A percentile compares a stretch with the other conserved stretches of the same genome.
These are phyloP conservation scores for Notoglanidium macrostoma DNA, from an alignment of 2,797 vertebrate genomes.

Conservation along the genomic window DNA sequence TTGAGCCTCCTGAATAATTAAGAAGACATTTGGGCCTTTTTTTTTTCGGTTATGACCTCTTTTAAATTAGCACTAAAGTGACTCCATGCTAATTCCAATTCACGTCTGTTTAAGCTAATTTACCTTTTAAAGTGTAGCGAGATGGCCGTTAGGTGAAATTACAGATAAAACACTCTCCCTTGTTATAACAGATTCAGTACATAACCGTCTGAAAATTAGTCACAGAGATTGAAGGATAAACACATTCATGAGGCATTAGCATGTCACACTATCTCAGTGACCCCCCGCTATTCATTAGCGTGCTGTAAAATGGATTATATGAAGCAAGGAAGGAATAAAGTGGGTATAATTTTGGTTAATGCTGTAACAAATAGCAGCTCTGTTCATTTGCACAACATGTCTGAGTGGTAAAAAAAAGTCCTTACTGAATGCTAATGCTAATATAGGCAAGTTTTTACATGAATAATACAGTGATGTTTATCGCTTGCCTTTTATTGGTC, in stretches of 20 bases:
- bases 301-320: conserved; percentile 33
- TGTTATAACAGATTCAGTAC: conserved; percentile 27
- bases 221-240: conserved; percentile 45
- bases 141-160: not conserved
- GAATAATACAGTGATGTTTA: not conserved
- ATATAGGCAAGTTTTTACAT: not conserved
- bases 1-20: conserved; percentile 23
- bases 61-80: conserved; percentile 23
- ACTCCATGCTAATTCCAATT: conserved; percentile 18
- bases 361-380: not conserved
- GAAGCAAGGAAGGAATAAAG: conserved; percentile 9
- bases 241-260: conserved; percentile 48
- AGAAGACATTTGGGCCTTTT: not conserved
- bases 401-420: not conserved
- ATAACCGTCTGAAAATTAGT: conserved; percentile 39
- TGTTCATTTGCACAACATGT: not conserved
- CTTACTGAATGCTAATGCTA: not conserved
- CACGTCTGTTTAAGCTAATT: conserved; percentile 7
- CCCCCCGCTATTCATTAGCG: conserved; percentile 31
- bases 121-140: conserved; percentile 14
- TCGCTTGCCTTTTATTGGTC: not conserved
- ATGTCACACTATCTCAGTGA: conserved; percentile 39
- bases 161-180: conserved; percentile 16
- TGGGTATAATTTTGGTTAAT: not conserved
- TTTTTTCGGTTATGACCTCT: conserved; percentile 7